Percentiles rank a stretch among this genome's conserved stretches.
Evolutionary conservation across 2,113 vertebrate genomes (phyloP).

Genomic region (Pao palembangensis): DNA sequence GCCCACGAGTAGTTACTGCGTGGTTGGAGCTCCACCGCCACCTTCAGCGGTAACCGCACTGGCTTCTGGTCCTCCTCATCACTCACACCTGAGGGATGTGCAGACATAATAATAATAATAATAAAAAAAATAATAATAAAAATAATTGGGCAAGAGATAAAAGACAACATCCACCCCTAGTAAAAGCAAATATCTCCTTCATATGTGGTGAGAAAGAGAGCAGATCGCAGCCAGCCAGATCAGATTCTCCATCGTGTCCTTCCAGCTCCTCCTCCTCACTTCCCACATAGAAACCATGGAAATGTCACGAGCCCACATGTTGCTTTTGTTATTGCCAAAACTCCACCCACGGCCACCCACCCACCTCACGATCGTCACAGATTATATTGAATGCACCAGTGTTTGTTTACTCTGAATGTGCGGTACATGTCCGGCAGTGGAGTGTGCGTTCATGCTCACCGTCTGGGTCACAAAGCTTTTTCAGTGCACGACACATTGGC

Average conservation of each 20-base stretch:
- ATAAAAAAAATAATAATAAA: not conserved
- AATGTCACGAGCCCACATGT: constrained; percentile 57
- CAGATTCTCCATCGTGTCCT: constrained; percentile 32
- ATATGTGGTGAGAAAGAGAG: constrained; percentile 5
- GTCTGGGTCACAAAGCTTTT: constrained; percentile 97
- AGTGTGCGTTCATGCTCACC: constrained; percentile 71
- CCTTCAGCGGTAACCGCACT: constrained; percentile 90
- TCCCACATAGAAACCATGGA: constrained; percentile 57
- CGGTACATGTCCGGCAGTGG: not conserved
- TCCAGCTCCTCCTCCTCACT: constrained; percentile 40
- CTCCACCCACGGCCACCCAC: constrained; percentile 22
- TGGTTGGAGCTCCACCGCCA: constrained; percentile 92
- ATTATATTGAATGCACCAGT: constrained; percentile 12
- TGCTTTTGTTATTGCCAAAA: constrained; percentile 48
- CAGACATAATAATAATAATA: not conserved
- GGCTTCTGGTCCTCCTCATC: constrained; percentile 99
- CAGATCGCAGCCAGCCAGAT: constrained; percentile 10
- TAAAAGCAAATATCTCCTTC: constrained; percentile 3
- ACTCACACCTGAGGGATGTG: constrained; percentile 80
- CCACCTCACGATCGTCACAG: not conserved
- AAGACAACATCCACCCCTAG: too few species aligned
- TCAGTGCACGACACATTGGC: constrained; percentile 95
- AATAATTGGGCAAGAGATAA: not conserved
- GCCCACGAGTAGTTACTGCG: constrained; percentile 94
- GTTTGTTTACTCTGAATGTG: constrained; percentile 21